Evolutionary conservation across 2,797 vertebrate species (phyloP).

Genomic region (Bradypodion pumilum): DNA sequence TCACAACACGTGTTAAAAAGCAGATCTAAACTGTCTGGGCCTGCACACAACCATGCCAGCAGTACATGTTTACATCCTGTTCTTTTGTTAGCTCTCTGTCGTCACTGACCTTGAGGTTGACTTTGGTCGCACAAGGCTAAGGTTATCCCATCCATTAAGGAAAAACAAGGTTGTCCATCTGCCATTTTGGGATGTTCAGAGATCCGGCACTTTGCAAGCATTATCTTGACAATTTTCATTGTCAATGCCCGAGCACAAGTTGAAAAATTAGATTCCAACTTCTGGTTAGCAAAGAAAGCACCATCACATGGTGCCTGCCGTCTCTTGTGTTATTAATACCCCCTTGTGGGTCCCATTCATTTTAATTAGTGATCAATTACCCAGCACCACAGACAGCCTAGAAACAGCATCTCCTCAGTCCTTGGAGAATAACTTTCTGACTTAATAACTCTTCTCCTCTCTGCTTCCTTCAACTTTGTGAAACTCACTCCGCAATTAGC

Average conservation of each 20-base stretch:
- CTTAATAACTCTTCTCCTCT: not conserved
- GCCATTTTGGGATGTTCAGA: not conserved
- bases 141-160: not conserved
- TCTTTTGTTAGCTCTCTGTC: too few relatives aligned
- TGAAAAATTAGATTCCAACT: not conserved
- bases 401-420: not conserved
- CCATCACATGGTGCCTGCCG: rapidly evolving
- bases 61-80: not conserved
- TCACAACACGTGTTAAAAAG: not conserved
- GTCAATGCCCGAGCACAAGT: not conserved
- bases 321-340: not conserved
- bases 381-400: not conserved
- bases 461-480: not conserved
- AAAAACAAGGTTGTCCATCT: too few relatives aligned
- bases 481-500: not conserved
- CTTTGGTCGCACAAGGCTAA: not conserved
- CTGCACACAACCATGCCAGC: not conserved
- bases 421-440: not conserved
- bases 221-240: not conserved
- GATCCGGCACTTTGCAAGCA: not conserved
- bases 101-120: not conserved
- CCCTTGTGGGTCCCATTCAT: not conserved
- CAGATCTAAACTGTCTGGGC: not conserved
- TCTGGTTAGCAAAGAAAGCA: not conserved
- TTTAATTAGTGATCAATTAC: not conserved